A percentile compares a stretch with the other conserved stretches of the same genome.
phyloP scores from a whole-genome alignment of 2,797 vertebrate species.

The Myotis findleyi region DNA sequence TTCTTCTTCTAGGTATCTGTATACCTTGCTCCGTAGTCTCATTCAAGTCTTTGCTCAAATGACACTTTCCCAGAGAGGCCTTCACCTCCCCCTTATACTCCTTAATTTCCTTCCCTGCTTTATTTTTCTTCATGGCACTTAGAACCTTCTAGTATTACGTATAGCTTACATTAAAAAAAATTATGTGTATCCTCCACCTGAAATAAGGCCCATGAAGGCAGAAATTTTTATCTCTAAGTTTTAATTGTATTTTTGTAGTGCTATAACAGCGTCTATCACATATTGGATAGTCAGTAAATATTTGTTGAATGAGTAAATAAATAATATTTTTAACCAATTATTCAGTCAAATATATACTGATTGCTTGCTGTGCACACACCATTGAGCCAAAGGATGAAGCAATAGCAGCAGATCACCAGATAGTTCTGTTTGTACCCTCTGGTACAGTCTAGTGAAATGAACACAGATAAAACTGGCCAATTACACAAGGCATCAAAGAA shows the following conservation, averaged over 20 bases:
- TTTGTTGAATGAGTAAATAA: constrained; percentile 13
- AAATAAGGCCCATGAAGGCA: neutral
- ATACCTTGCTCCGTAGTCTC: neutral
- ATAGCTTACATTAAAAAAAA: constrained; percentile 1
- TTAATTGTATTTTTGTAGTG: neutral
- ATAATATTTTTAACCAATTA: neutral
- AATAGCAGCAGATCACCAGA: neutral
- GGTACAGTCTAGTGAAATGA: neutral
- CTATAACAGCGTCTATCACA: neutral
- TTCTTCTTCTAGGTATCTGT: neutral
- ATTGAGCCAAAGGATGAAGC: neutral
- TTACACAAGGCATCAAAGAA: neutral
- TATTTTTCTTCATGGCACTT: neutral
- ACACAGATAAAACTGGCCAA: neutral
- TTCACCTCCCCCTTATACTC: neutral
- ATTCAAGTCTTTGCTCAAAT: neutral
- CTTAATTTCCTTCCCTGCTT: neutral
- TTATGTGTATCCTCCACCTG: neutral
- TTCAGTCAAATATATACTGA: neutral
- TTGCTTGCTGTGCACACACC: neutral
- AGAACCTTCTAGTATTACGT: neutral
- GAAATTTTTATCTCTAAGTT: neutral
- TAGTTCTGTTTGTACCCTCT: neutral
- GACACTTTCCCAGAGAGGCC: neutral
- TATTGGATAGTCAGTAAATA: neutral